Conservation (phyloP, 2,113 vertebrate genomes). For the Pseudorhombus dupliciocellatus region DNA sequence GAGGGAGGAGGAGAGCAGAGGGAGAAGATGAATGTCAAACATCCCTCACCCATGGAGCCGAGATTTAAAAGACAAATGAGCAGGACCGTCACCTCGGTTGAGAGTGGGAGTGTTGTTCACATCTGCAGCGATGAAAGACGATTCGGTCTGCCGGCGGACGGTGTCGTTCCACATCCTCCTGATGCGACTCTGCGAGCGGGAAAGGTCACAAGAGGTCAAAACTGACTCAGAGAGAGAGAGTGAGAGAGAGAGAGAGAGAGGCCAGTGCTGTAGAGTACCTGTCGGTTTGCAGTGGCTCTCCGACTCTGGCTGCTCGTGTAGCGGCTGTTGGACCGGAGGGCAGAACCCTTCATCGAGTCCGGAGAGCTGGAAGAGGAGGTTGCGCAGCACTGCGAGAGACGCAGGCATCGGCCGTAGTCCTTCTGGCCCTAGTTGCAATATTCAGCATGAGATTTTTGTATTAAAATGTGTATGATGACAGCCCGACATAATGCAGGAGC, state of each 20-base stretch:
- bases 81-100: conserved; percentile 84
- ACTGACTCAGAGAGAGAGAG: neutral
- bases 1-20: conserved; percentile 19
- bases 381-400: conserved; percentile 90
- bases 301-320: conserved; percentile 89
- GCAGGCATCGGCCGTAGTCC: conserved; percentile 91
- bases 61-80: conserved; percentile 2
- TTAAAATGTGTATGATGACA: conserved; percentile 3
- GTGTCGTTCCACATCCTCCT: conserved; percentile 97
- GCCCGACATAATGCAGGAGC: neutral
- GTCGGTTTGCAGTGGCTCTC: conserved; percentile 77
- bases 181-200: conserved; percentile 87
- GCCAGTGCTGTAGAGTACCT: conserved; percentile 49
- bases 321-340: conserved; percentile 89
- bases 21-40: conserved; percentile 5
- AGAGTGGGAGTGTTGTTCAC: conserved; percentile 92
- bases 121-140: conserved; percentile 92
- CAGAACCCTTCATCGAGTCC: conserved; percentile 89
- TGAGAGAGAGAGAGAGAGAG: neutral
- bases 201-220: conserved; percentile 24
- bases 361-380: conserved; percentile 85
- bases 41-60: conserved; percentile 3
- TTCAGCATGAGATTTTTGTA: neutral
- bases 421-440: conserved; percentile 85
- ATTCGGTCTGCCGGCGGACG: conserved; percentile 92